Percentiles rank a stretch among this genome's conserved stretches.
Conservation (phyloP, 1,140 invertebrate genomes). For the Dinoponera quadriceps region DNA sequence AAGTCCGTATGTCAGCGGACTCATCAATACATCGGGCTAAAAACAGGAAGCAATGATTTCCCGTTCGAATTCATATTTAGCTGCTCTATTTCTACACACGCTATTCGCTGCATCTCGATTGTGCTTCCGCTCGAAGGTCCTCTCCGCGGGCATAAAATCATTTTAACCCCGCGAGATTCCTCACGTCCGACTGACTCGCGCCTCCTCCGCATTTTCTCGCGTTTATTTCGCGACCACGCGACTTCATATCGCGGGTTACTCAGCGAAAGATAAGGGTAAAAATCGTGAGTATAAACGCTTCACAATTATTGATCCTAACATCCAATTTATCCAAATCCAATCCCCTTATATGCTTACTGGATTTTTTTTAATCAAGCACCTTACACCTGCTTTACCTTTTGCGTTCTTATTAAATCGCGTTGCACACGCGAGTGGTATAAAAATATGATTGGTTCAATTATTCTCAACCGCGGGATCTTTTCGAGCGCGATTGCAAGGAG, state of each 20-base stretch:
- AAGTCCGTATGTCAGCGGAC: neutral
- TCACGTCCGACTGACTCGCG: slow-evolving; percentile 36
- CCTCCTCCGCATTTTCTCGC: slow-evolving; percentile 7
- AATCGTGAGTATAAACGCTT: slow-evolving; percentile 2
- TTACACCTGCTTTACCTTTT: neutral
- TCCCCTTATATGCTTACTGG: neutral
- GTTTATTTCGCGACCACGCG: slow-evolving; percentile 18
- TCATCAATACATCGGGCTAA: neutral
- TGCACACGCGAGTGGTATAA: neutral
- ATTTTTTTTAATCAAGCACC: neutral
- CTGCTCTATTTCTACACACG: slow-evolving; percentile 20
- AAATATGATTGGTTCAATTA: neutral
- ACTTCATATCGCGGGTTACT: slow-evolving; percentile 22
- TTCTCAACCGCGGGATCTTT: neutral
- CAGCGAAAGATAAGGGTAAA: neutral
- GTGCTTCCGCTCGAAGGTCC: slow-evolving; percentile 21
- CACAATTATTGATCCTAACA: neutral
- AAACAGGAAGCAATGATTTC: neutral
- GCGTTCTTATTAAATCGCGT: neutral
- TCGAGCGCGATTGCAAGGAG: too few species aligned
- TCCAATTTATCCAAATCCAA: neutral
- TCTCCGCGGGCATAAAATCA: slow-evolving; percentile 7
- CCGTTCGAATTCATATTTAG: slow-evolving; percentile 28
- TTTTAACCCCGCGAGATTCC: slow-evolving; percentile 36
- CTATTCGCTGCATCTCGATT: slow-evolving; percentile 35